Base-by-base conservation (phyloP, 35 echinoderm and acorn worm species). In the Heliocidaris erythrogramma region DNA sequence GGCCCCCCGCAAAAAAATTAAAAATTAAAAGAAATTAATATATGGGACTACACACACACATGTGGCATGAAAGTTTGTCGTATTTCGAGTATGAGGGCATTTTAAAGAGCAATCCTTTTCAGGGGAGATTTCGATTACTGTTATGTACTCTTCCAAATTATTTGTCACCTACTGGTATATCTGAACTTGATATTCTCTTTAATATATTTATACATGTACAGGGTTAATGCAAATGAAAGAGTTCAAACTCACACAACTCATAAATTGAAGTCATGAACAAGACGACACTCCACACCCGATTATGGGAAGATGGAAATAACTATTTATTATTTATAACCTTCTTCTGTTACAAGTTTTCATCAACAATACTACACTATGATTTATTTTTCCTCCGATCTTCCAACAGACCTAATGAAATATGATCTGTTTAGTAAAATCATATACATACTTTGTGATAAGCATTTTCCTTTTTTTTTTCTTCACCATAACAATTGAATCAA, bases 231-330 rank as follows among this genome's bases (percentile, higher is more conserved):
- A 78, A 21, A 78, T n/a, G 27, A 21, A 78, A 42, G 35, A 42
- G 35, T 42, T 1, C 35, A 42, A 18, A 78, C 14, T 13, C 61
- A 24, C 65, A 78, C 65, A 78, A 78, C 21, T n/a, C 27, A 78
- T n/a, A 29, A 78, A n/a, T 42, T 42, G 3, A 1, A 42, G 35
- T 42, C 35, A 42, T 42, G 35, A 78, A 21, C 5, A 78, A 71
- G 61, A n/a, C 18, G 8, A 78, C 21, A 78, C 65, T 27, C 65
- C 17, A 17, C 16, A 18, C 24, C 7, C 14, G 7, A 7, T 78
- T n/a, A 48, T 89, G 87, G 87, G 87, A 89, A 89, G 87, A 89
- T 89, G 87, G 87, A 89, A 89, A 89, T 89, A 89, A 89, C 87
- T 47, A 47, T 89, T 89, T 89, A 89, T 89, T 89, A 89, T 89